phyloP scores from a whole-genome alignment of 2,113 vertebrate species.

The Oryzias curvinotus region DNA sequence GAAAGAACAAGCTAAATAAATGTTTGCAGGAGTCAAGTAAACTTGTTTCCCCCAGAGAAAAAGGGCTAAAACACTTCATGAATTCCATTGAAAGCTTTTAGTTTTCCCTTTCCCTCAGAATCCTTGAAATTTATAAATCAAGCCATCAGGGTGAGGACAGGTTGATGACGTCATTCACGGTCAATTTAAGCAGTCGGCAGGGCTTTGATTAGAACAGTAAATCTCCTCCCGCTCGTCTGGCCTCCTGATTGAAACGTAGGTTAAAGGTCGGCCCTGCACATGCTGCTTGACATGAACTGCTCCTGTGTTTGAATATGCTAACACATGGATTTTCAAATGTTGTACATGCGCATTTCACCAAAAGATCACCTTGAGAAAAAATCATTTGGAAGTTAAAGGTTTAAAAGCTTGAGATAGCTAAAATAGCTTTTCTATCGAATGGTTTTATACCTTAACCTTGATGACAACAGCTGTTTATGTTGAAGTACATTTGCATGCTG shows the following conservation, averaged over 20 bases:
- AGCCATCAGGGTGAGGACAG: slow-evolving; percentile 62
- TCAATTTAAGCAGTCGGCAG: slow-evolving; percentile 65
- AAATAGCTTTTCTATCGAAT: no score
- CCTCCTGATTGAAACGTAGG: slow-evolving; percentile 39
- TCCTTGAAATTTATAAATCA: slow-evolving; percentile 58
- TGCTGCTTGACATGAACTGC: slow-evolving; percentile 28
- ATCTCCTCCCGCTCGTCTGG: slow-evolving; percentile 64
- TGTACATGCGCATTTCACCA: background rate
- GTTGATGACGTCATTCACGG: slow-evolving; percentile 71
- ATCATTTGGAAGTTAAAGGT: no score
- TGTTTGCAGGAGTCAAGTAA: background rate
- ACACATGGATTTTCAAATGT: slow-evolving; percentile 8
- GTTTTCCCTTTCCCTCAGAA: slow-evolving; percentile 17
- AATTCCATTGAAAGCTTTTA: slow-evolving; percentile 8
- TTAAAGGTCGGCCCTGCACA: slow-evolving; percentile 44
- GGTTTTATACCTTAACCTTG: no score
- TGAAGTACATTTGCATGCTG: no score
- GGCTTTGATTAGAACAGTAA: slow-evolving; percentile 71
- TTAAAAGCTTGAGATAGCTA: no score
- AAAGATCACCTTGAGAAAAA: no score
- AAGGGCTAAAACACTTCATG: slow-evolving; percentile 6
- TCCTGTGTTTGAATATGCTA: slow-evolving; percentile 18
- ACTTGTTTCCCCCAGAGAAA: slow-evolving; percentile 12
- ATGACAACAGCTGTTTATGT: no score
- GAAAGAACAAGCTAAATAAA: background rate